Evolutionary conservation across 2,888 invertebrate species (phyloP), one percentile per base, ranked within the genome.

Genomic region (Lasioglossum oenotherae): DNA sequence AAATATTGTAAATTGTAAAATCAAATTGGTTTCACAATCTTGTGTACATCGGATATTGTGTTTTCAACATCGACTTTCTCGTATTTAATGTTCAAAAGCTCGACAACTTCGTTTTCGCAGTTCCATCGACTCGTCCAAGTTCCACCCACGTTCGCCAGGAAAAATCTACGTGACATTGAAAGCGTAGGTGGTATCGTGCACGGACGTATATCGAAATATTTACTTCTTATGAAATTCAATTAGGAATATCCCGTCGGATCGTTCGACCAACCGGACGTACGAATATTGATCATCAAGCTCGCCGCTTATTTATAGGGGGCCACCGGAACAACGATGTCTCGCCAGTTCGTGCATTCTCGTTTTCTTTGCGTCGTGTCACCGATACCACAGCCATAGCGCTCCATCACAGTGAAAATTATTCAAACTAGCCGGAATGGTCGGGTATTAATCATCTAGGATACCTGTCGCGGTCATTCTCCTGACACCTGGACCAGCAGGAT

Each of bases 261-360:
- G 78, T 83, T 76, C 73, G 67, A 41, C 84, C 74, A 87, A 76
- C 87, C 87, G 87, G 87, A 87, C 84, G 87, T 78, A 87, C 84
- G 87, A 87, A 87, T 87, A 87, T 87, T 87, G 87, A 87, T 87
- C 87, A 87, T 87, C 87, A 87, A 87, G 84, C 87, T 53, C 84
- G 73, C 87, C 87, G 87, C 79, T 83, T 87, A 87, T 87, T 87
- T 87, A 87, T 87, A 81, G 87, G 78, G 87, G 87, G 81, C 79
- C 87, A 87, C 87, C 87, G 87, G 87, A 87, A 87, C 87, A 86
- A 87, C 87, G 79, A 76, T 84, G 86, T 87, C 87, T 83, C 87
- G 87, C 75, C 82, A 78, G 87, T 86, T 86, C 79, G 87, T 74
- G n/a, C 74, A 73, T 82, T 90, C 83, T 88, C 81, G 74, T 82